Percentiles rank a stretch among this genome's conserved stretches.
Conservation (phyloP, 2,888 invertebrate species). For the Athripsodes cinereus region DNA sequence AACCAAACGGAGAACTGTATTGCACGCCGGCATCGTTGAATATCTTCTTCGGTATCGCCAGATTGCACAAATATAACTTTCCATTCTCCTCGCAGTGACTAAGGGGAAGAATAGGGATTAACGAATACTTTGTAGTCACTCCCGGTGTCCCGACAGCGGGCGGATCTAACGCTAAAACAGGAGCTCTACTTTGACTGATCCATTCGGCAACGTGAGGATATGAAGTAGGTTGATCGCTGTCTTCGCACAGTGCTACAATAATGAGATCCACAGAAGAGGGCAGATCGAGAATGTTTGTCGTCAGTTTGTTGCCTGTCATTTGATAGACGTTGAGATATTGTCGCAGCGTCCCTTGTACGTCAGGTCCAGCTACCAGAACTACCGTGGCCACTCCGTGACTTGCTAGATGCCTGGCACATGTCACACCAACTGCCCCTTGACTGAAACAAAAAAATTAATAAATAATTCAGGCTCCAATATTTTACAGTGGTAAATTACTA, state of each 20-base stretch:
- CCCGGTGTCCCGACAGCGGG: constrained; percentile 61
- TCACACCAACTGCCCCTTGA: constrained; percentile 62
- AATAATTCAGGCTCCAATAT: no score
- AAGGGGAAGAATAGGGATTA: constrained; percentile 66
- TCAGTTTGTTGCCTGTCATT: constrained; percentile 56
- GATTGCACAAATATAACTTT: constrained; percentile 77
- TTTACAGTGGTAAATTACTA: no score
- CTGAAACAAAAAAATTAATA: constrained; percentile 29
- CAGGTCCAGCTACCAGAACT: constrained; percentile 34
- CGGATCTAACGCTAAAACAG: constrained; percentile 71
- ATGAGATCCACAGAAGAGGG: constrained; percentile 50
- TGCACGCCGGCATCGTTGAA: constrained; percentile 69
- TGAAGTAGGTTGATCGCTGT: constrained; percentile 38
- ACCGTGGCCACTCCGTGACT: constrained; percentile 73
- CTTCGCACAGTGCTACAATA: constrained; percentile 48
- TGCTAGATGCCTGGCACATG: constrained; percentile 72
- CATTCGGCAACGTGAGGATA: constrained; percentile 57
- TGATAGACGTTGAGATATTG: constrained; percentile 50
- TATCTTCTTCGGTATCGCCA: constrained; percentile 73
- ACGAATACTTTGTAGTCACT: constrained; percentile 52
- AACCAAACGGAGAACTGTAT: constrained; percentile 76
- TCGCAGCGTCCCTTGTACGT: constrained; percentile 23
- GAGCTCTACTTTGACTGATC: constrained; percentile 65
- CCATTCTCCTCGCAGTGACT: constrained; percentile 56
- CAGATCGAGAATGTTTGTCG: constrained; percentile 45